Conservation (phyloP, 2,797 vertebrate genomes). For the Sebastes trivittatus region DNA sequence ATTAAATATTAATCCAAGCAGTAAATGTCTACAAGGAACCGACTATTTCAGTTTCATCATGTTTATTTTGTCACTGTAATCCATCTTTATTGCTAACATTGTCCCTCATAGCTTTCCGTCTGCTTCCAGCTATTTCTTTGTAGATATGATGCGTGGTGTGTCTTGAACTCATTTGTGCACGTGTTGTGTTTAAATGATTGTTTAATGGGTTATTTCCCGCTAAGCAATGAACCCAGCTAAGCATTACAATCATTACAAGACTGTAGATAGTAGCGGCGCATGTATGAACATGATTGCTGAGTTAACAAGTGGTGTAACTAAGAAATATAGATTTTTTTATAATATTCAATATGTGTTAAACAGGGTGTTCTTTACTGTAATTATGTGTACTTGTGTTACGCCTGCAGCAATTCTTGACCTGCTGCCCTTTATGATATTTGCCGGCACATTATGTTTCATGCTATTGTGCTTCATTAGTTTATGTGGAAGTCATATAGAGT, state of each 20-base stretch:
- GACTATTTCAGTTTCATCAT: conserved; percentile 22
- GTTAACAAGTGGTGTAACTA: neutral
- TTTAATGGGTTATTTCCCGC: conserved; percentile 7
- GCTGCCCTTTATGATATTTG: neutral
- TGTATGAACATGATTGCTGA: conserved; percentile 7
- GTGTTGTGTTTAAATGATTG: neutral
- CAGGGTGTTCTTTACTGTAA: conserved; percentile 4
- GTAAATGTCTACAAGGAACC: neutral
- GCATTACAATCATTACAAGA: neutral
- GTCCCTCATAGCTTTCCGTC: conserved; percentile 19
- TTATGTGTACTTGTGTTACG: neutral
- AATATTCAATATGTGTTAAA: neutral
- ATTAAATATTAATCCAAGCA: neutral
- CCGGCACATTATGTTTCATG: neutral
- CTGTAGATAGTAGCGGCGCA: neutral
- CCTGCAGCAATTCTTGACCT: conserved; percentile 19
- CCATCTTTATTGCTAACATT: conserved; percentile 13
- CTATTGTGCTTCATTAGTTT: neutral
- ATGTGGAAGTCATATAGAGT: neutral
- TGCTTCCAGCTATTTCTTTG: conserved; percentile 22
- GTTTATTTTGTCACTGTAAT: conserved; percentile 21
- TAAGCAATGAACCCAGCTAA: neutral
- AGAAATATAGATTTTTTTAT: neutral
- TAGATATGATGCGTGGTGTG: neutral
- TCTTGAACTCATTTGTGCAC: conserved; percentile 6